Evolutionary conservation across 2,797 vertebrate species (phyloP).

Genomic region (Parauchenoglanis ngamensis): DNA sequence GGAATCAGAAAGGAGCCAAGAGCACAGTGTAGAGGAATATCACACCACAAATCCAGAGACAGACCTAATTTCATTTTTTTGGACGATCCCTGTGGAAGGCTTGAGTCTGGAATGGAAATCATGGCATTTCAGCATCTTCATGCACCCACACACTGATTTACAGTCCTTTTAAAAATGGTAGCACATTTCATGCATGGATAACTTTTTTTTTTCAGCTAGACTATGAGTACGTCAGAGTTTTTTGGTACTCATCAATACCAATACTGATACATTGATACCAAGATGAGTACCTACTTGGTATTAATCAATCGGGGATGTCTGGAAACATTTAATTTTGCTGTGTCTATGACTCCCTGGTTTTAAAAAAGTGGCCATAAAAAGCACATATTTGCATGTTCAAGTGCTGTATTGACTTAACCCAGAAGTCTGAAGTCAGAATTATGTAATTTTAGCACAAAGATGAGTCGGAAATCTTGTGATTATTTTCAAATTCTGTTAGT

Average conservation of each 20-base stretch:
- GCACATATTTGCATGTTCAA: neutral
- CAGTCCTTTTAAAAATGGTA: neutral
- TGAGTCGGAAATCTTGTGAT: neutral
- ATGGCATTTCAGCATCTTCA: conserved; percentile 10
- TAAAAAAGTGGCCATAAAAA: neutral
- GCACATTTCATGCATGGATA: neutral
- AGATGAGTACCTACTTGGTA: neutral
- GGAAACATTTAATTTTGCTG: neutral
- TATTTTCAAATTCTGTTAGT: neutral
- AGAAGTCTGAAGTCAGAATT: neutral
- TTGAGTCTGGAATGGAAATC: neutral
- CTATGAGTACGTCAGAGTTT: neutral
- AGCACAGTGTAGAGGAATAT: conserved; percentile 4
- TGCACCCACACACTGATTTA: neutral
- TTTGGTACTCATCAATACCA: neutral
- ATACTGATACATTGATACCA: neutral
- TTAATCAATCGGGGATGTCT: neutral
- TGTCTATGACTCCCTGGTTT: neutral
- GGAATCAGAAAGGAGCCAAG: neutral
- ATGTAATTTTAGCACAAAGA: neutral
- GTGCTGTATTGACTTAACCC: neutral
- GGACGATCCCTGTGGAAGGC: conserved; percentile 1
- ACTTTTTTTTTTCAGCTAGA: neutral
- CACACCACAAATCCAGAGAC: neutral
- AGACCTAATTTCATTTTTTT: conserved; percentile 1